phyloP scores from a whole-genome alignment of 2,113 vertebrate genomes.

The Urocolius indicus region DNA sequence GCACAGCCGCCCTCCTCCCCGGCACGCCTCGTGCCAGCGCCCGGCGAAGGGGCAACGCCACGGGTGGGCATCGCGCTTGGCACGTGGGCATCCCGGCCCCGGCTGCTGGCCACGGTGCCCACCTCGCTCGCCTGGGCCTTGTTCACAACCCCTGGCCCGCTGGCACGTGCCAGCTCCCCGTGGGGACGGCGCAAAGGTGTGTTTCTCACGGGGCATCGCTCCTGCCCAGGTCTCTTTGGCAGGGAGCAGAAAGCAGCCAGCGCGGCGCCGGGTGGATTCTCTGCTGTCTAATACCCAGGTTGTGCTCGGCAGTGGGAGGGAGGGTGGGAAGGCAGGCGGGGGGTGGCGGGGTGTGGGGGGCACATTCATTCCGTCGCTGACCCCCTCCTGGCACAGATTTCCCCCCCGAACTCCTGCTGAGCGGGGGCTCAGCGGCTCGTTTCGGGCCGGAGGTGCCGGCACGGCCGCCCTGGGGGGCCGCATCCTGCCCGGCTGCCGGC shows the following conservation, averaged over 20 bases:
- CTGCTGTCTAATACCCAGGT: slow-evolving; percentile 3
- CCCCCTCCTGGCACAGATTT: neutral
- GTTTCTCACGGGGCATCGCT: fast-evolving
- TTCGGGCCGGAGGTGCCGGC: neutral
- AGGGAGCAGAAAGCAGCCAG: slow-evolving; percentile 15
- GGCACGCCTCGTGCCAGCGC: neutral
- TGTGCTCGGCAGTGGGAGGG: neutral
- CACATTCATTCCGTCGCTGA: neutral
- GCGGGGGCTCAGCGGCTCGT: neutral
- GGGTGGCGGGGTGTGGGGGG: no score
- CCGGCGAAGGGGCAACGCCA: neutral
- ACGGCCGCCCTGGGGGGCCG: neutral
- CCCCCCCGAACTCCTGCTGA: neutral
- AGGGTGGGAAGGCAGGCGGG: neutral
- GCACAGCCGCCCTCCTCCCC: neutral
- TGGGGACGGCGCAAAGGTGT: fast-evolving
- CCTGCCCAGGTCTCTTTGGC: neutral
- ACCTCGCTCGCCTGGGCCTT: fast-evolving
- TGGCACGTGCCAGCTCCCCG: neutral
- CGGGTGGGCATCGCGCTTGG: neutral
- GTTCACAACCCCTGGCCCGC: neutral
- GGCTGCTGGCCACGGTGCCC: fast-evolving
- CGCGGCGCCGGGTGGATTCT: slow-evolving; percentile 6
- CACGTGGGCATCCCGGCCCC: neutral
- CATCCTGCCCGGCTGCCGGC: neutral